Evolutionary conservation across 2,113 vertebrate genomes (phyloP).

Genomic region (cat (Felis catus)): DNA sequence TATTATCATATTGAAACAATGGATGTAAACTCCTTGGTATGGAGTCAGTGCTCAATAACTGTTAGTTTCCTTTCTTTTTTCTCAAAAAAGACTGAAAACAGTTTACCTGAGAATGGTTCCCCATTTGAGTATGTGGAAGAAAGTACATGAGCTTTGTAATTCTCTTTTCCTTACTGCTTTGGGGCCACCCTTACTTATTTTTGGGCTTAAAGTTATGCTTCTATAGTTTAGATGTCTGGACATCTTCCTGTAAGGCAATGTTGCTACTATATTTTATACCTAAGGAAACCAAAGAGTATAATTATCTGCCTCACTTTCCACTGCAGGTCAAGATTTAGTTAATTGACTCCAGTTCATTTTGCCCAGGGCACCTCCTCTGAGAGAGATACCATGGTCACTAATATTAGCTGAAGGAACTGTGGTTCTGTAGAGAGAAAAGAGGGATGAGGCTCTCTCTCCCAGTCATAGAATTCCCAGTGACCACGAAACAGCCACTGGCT

Average conservation of each 20-base stretch:
- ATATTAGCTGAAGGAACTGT: conserved; percentile 45
- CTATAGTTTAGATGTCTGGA: neutral
- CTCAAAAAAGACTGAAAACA: neutral
- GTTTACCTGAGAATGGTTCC: neutral
- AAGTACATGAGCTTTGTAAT: neutral
- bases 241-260: conserved; percentile 45
- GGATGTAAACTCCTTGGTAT: neutral
- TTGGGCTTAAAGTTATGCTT: conserved; percentile 12
- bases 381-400: conserved; percentile 44
- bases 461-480: conserved; percentile 77
- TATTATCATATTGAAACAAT: neutral
- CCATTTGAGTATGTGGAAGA: neutral
- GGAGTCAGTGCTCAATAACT: neutral
- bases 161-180: neutral
- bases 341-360: conserved; percentile 75
- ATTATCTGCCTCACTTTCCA: conserved; percentile 66
- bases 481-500: conserved; percentile 72
- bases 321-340: conserved; percentile 72
- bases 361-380: conserved; percentile 67
- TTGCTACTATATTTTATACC: conserved; percentile 20
- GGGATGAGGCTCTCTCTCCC: conserved; percentile 67
- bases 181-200: neutral
- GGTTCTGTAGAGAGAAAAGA: conserved; percentile 61
- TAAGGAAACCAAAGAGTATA: conserved; percentile 53
- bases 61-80: neutral